Conservation (phyloP, 2,113 vertebrate species). For the Patagioenas fasciata region DNA sequence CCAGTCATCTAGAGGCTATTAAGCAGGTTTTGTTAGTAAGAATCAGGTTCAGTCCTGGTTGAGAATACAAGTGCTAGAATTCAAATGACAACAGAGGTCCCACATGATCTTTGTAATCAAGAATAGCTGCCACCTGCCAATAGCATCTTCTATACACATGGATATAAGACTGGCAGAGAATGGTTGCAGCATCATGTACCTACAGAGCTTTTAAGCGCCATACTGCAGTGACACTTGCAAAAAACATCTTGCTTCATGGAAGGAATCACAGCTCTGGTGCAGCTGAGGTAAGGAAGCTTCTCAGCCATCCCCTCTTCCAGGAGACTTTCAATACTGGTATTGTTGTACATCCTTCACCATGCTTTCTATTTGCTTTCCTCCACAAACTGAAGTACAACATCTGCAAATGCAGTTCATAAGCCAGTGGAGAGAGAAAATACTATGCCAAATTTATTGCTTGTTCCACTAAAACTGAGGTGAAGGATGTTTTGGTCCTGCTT, state of each 20-base stretch:
- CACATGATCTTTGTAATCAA: neutral
- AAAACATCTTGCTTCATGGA: neutral
- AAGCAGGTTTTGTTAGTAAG: neutral
- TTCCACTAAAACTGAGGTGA: neutral
- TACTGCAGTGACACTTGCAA: neutral
- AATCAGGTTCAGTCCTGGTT: neutral
- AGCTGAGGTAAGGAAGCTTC: neutral
- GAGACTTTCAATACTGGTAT: neutral
- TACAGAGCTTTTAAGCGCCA: neutral
- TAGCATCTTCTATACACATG: neutral
- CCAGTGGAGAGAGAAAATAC: neutral
- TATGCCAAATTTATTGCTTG: neutral
- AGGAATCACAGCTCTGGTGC: neutral
- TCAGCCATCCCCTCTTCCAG: neutral
- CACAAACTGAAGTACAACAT: neutral
- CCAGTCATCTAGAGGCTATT: neutral
- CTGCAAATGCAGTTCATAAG: neutral
- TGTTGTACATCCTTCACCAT: neutral
- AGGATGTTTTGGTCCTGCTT: neutral
- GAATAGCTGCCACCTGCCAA: neutral
- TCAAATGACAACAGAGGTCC: neutral
- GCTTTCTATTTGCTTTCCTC: neutral
- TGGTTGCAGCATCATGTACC: neutral
- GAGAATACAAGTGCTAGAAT: neutral
- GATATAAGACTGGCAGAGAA: neutral